phyloP scores from a whole-genome alignment of 2,797 vertebrate species.

The Urocyon cinereoargenteus region DNA sequence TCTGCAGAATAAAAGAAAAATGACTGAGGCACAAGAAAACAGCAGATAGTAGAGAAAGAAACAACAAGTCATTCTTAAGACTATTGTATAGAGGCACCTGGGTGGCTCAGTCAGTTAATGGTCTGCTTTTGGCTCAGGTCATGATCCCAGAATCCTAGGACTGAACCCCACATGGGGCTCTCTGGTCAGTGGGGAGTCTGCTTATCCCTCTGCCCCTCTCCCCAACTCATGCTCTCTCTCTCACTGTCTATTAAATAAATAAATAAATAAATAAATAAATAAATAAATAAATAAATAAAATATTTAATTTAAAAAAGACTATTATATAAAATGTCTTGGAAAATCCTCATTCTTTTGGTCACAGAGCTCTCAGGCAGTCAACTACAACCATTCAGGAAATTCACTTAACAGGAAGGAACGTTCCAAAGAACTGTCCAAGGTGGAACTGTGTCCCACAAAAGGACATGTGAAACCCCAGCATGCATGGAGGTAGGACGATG shows the following conservation, averaged over 20 bases:
- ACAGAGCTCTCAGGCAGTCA: not conserved
- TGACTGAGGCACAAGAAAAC: not conserved
- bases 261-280: too few relatives aligned
- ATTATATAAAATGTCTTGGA: not conserved
- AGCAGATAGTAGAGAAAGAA: not conserved
- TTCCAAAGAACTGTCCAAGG: not conserved
- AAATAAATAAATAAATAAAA: too few relatives aligned
- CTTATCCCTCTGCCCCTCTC: too few relatives aligned
- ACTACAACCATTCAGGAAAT: not conserved
- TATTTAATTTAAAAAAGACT: not conserved
- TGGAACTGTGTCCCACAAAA: not conserved
- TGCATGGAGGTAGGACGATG: fast-evolving
- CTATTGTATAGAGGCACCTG: not conserved
- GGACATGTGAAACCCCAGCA: not conserved
- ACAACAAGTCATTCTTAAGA: not conserved
- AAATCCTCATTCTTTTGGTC: not conserved
- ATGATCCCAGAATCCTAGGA: too few relatives aligned
- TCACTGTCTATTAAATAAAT: too few relatives aligned
- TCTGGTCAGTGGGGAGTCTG: too few relatives aligned
- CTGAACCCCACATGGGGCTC: too few relatives aligned
- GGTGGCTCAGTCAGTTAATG: too few relatives aligned
- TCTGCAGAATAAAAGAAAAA: not conserved
- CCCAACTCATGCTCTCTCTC: too few relatives aligned
- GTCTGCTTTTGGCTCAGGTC: too few relatives aligned
- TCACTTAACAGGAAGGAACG: not conserved